Percentiles rank a stretch among this genome's conserved stretches.
Conservation (phyloP, 2,888 invertebrate species). For the Caenorhabditis virilis region DNA sequence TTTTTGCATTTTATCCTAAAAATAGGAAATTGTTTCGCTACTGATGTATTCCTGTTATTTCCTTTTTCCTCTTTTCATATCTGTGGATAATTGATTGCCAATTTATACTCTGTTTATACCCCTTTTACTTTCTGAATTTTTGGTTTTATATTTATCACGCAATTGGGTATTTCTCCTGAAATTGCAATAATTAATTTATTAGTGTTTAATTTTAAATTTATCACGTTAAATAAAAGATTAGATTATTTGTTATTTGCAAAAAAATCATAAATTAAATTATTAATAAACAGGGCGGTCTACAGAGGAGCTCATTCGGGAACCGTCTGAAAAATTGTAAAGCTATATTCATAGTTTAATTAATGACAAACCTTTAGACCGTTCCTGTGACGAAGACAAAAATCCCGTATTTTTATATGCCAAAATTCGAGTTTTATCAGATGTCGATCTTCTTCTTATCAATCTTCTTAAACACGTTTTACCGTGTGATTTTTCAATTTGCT, state of each 20-base stretch:
- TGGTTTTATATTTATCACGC: too few species aligned
- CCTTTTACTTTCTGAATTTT: too few species aligned
- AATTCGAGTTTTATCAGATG: constrained; percentile 26
- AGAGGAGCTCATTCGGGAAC: not conserved
- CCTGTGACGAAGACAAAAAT: constrained; percentile 26
- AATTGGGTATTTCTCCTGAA: constrained; percentile 2
- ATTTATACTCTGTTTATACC: too few species aligned
- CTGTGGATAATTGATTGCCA: not conserved
- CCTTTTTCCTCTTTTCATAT: constrained; percentile 1
- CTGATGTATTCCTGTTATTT: too few species aligned
- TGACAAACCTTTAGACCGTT: not conserved
- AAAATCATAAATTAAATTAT: not conserved
- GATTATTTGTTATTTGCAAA: not conserved
- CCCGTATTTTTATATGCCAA: constrained; percentile 31
- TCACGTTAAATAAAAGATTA: not conserved
- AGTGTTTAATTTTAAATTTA: not conserved
- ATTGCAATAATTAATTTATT: not conserved
- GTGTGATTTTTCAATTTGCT: constrained; percentile 10
- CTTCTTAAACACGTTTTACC: constrained; percentile 2
- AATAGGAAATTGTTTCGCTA: too few species aligned
- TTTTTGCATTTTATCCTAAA: too few species aligned
- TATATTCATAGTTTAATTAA: not conserved
- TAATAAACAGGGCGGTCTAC: not conserved
- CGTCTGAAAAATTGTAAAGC: not conserved
- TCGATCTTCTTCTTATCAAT: constrained; percentile 23